Percentiles rank a stretch among this genome's conserved stretches.
These are phyloP conservation scores for Pseudopipra pipra DNA, from an alignment of 2,113 vertebrate species.

Conservation along the genomic window DNA sequence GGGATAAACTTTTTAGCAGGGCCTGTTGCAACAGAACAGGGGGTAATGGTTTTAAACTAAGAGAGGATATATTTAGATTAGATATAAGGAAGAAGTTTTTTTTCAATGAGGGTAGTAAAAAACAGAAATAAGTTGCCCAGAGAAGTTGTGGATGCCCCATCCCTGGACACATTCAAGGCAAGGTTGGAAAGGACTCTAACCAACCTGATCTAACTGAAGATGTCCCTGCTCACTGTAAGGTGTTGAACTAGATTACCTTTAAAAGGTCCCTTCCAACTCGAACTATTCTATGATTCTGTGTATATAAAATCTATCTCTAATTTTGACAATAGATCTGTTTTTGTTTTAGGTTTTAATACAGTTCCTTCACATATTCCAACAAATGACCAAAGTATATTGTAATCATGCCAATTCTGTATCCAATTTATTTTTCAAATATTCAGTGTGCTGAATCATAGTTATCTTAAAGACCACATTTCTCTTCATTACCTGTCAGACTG, in stretches of 20 bases:
- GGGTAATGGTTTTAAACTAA: not conserved
- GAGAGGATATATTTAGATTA: not conserved
- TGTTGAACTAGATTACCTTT: not conserved
- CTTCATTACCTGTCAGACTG: not conserved
- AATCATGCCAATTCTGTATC: not conserved
- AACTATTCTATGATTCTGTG: not conserved
- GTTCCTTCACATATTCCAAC: not conserved
- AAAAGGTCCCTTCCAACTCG: not conserved
- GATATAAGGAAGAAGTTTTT: not conserved
- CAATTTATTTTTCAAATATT: constrained; percentile 14
- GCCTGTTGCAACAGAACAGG: not conserved
- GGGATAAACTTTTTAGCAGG: not conserved
- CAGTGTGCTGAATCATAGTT: not conserved
- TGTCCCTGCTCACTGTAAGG: not conserved
- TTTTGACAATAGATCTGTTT: not conserved
- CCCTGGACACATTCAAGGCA: not conserved
- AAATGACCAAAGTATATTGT: not conserved
- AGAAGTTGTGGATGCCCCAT: not conserved
- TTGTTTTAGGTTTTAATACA: not conserved
- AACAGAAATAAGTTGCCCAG: not conserved
- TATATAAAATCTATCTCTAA: not conserved
- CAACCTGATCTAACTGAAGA: not conserved
- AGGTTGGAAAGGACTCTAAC: not conserved
- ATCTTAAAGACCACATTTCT: constrained; percentile 12
- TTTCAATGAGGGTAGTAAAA: not conserved